Evolutionary conservation across 2,888 invertebrate species (phyloP).

Genomic region (Pecten maximus): DNA sequence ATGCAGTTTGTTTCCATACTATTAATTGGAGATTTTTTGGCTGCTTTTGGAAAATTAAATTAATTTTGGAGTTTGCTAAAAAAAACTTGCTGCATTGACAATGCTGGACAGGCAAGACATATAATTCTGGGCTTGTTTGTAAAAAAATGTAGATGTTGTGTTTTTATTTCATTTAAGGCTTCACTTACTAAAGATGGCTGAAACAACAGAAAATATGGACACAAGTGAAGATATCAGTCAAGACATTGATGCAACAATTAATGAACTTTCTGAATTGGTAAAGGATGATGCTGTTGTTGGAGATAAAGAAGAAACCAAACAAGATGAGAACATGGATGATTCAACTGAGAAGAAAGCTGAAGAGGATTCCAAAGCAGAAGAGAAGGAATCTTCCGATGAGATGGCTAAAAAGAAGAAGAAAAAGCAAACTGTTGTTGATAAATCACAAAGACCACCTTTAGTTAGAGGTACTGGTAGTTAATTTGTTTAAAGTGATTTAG

Average conservation of each 20-base stretch:
- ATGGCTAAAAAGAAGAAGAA: not conserved
- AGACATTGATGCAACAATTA: conserved; percentile 5
- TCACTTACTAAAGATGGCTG: not conserved
- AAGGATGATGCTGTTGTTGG: conserved; percentile 11
- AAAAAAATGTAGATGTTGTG: too few species aligned
- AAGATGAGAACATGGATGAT: conserved; percentile 15
- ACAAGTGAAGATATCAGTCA: not conserved
- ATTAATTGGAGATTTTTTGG: too few species aligned
- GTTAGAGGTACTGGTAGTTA: conserved; percentile 13
- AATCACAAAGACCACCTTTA: not conserved
- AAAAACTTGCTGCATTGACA: too few species aligned
- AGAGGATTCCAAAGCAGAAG: conserved; percentile 11
- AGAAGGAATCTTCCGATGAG: too few species aligned
- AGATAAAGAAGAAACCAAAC: not conserved
- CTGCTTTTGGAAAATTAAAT: too few species aligned
- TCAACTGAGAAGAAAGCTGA: not conserved
- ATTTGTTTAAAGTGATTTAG: too few species aligned
- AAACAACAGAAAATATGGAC: not conserved
- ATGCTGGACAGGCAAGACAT: too few species aligned
- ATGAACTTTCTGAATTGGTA: not conserved
- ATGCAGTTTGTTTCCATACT: too few species aligned
- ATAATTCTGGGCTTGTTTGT: too few species aligned
- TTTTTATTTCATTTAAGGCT: not conserved
- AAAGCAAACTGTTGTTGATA: not conserved
- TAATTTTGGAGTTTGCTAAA: too few species aligned